phyloP scores from a whole-genome alignment of 2,888 invertebrate genomes.

The Agriopis aurantiaria region DNA sequence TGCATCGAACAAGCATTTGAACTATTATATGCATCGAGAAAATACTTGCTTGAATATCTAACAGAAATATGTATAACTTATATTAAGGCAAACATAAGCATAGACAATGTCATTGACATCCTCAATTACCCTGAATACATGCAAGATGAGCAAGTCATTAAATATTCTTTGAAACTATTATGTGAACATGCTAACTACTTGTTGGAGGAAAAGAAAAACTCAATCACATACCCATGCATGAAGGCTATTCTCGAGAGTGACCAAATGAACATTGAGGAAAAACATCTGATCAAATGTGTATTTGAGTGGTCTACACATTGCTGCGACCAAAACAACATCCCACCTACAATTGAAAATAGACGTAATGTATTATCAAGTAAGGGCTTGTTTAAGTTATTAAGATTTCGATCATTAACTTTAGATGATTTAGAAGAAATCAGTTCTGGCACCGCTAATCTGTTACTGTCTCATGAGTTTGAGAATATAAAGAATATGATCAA shows the following conservation, averaged over 20 bases:
- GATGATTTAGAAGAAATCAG: constrained; percentile 75
- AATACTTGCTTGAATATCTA: constrained; percentile 87
- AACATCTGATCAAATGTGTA: constrained; percentile 82
- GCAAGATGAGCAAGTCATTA: constrained; percentile 83
- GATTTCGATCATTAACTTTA: constrained; percentile 71
- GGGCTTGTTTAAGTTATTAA: constrained; percentile 76
- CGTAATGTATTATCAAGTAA: constrained; percentile 72
- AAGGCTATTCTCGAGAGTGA: constrained; percentile 80
- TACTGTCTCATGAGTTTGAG: constrained; percentile 65
- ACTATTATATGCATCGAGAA: constrained; percentile 88
- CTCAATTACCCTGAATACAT: constrained; percentile 87
- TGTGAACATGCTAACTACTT: constrained; percentile 85
- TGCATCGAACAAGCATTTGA: constrained; percentile 87
- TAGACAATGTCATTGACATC: constrained; percentile 86
- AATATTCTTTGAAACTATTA: constrained; percentile 84
- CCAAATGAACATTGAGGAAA: constrained; percentile 82
- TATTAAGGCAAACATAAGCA: constrained; percentile 83
- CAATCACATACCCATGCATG: constrained; percentile 81
- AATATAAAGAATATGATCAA: constrained; percentile 55
- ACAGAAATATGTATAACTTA: constrained; percentile 82
- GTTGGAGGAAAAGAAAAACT: constrained; percentile 77
- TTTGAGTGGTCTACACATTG: constrained; percentile 85
- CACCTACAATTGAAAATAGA: constrained; percentile 74
- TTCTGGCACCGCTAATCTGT: constrained; percentile 65
- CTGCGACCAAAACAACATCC: constrained; percentile 76